phyloP scores from a whole-genome alignment of 2,113 vertebrate species.

The Apteryx mantelli region DNA sequence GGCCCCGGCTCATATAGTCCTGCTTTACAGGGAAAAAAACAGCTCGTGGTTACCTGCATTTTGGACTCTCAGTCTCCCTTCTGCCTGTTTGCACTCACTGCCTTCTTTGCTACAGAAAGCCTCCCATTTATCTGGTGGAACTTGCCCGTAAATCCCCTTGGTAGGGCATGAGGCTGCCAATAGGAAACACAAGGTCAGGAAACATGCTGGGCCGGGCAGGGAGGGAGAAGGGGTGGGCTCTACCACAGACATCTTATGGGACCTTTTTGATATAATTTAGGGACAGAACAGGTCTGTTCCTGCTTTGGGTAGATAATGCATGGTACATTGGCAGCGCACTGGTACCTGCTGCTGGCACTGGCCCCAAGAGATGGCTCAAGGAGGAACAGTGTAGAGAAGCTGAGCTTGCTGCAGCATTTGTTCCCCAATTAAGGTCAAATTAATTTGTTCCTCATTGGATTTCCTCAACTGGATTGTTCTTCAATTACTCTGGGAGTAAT shows the following conservation, averaged over 20 bases:
- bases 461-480: neutral
- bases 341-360: neutral
- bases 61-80: neutral
- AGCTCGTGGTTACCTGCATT: neutral
- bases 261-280: neutral
- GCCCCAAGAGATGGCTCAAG: neutral
- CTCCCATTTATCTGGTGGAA: neutral
- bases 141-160: neutral
- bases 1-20: neutral
- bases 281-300: neutral
- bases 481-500: neutral
- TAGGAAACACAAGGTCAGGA: neutral
- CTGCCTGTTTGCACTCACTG: neutral
- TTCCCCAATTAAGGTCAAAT: neutral
- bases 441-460: neutral
- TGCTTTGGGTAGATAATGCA: neutral
- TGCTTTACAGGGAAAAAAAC: neutral
- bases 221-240: neutral
- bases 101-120: neutral
- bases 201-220: neutral
- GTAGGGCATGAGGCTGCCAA: neutral
- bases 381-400: neutral
- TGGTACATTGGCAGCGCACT: neutral
- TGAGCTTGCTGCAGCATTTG: neutral
- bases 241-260: neutral